Evolutionary conservation across 2,113 vertebrate genomes (phyloP).

Genomic region (Platanista minor): DNA sequence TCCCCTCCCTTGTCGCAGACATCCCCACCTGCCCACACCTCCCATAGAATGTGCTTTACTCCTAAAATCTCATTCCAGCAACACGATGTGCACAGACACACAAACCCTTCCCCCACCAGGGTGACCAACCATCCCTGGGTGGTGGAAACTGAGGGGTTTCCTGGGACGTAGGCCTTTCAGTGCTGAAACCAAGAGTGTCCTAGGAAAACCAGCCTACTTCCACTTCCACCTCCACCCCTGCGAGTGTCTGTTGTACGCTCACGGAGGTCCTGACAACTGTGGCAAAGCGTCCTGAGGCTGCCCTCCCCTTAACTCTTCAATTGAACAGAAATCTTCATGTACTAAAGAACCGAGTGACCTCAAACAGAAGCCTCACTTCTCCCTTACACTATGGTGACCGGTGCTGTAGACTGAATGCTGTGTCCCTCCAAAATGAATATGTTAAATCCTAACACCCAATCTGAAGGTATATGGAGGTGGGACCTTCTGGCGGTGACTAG

Average conservation of each 20-base stretch:
- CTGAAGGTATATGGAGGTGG: not conserved
- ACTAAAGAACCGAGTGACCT: not conserved
- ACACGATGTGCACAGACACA: not conserved
- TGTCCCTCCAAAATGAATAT: not conserved
- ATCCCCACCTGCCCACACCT: not conserved
- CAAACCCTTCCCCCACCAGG: accelerated
- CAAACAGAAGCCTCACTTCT: not conserved
- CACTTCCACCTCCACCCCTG: not conserved
- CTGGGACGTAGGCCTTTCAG: not conserved
- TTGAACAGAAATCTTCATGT: not conserved
- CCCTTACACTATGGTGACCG: not conserved
- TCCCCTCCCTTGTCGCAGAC: not conserved
- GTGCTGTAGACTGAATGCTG: not conserved
- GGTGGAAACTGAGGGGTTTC: not conserved
- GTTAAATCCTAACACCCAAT: not conserved
- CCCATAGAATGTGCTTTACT: not conserved
- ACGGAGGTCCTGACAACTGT: not conserved
- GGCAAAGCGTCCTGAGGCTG: not conserved
- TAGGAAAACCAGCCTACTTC: not conserved
- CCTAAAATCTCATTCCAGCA: not conserved
- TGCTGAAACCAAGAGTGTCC: not conserved
- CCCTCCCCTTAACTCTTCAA: not conserved
- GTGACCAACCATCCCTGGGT: not conserved
- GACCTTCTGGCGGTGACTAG: not conserved
- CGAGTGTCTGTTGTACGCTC: not conserved